Base-by-base conservation (phyloP, 2,888 invertebrate species). In the Lutraria lutraria region DNA sequence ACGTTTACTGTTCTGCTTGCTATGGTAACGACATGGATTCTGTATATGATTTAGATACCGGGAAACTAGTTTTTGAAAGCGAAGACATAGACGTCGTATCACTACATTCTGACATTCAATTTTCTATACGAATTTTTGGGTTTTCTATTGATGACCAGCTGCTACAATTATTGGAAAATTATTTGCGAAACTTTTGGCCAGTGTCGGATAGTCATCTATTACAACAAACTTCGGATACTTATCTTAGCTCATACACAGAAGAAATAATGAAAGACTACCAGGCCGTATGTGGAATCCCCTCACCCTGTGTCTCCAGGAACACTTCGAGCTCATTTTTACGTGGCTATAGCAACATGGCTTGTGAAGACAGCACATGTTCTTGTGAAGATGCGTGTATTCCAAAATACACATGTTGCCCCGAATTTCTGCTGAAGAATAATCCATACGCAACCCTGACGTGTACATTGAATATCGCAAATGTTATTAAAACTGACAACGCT, bases 1-100 rank as follows among this genome's bases (percentile, higher is more conserved):
- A 88, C 34, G 60, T 85, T 0, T 88, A 85, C 29, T 88, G 88
- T 34, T 81, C 81, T 12, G 68, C 68, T 0, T 88, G 88, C 25
- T 25, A 8, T 16, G 15, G 16, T 16, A 15, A 68, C 12, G n/a
- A 25, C 12, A 68, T 6, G n/a, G 25, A 68, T 68, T 6, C 63
- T 25, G 10, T 13, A 25, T 25, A 25, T 68, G 25, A 25, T 68
- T 25, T 68, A n/a, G 63, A 25, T 25, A 4, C 8, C 25, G 63
- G 63, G 10, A n/a, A 25, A n/a, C 2, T 68, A 13, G 63, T 68
- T 12, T n/a, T 68, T 43, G 13, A 52, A 16, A 0, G 15, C n/a
- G 83, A 83, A 68, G 25, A 4, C 13, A 25, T 68, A 12, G 63
- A 25, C 25, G 12, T 4, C 25, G 25, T 25, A 0, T 68, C 63